Evolutionary conservation across 2,888 invertebrate species (phyloP).

Genomic region (Scrobipalpa costella): DNA sequence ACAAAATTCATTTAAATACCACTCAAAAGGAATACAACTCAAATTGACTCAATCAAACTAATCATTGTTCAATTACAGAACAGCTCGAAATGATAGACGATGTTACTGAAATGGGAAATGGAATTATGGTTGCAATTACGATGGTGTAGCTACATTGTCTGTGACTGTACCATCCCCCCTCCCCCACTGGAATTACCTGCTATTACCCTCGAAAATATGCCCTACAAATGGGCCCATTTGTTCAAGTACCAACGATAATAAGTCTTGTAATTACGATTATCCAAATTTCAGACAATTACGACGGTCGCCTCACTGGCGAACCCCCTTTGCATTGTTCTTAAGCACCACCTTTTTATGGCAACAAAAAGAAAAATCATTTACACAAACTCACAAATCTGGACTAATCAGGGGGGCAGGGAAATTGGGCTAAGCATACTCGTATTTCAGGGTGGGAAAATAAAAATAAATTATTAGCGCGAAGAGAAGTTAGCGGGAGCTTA

Average conservation of each 20-base stretch:
- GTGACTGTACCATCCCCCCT: constrained; percentile 50
- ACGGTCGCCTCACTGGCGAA: constrained; percentile 23
- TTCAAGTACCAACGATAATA: constrained; percentile 68
- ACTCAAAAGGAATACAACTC: neutral
- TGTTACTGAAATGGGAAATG: constrained; percentile 74
- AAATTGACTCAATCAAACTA: constrained; percentile 33
- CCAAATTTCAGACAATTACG: constrained; percentile 50
- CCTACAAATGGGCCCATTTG: constrained; percentile 72
- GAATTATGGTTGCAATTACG: constrained; percentile 73
- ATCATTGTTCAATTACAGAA: constrained; percentile 53
- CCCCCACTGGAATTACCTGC: constrained; percentile 66
- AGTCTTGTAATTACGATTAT: constrained; percentile 70
- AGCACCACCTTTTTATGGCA: constrained; percentile 1
- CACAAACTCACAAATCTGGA: constrained; percentile 24
- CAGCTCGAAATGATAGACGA: constrained; percentile 51
- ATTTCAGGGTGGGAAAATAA: constrained; percentile 35
- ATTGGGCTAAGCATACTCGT: constrained; percentile 25
- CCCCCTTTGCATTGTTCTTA: constrained; percentile 4
- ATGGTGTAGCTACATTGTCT: constrained; percentile 73
- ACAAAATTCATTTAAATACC: neutral
- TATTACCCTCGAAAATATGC: constrained; percentile 76
- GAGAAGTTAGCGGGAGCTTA: constrained; percentile 39
- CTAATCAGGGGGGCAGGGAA: constrained; percentile 24
- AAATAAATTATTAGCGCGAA: constrained; percentile 39
- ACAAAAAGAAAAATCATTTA: constrained; percentile 19